Base-by-base conservation (phyloP, 2,888 invertebrate genomes). In the Synanthedon formicaeformis region DNA sequence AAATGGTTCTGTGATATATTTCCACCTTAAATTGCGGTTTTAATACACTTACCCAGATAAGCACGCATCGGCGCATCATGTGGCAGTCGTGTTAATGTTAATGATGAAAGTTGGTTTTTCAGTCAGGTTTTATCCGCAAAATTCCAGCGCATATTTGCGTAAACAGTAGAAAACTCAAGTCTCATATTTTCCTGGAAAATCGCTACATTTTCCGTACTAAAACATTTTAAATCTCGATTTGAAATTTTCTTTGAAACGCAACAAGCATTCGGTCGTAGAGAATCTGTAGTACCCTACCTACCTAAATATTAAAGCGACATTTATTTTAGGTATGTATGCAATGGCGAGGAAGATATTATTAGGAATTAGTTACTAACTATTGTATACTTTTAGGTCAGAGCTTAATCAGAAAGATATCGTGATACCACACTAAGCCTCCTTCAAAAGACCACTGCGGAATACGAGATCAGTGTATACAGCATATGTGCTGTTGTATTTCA, bases 1-100 rank as follows among this genome's bases (percentile, higher is more conserved):
- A 34, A 34, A 34, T 34, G 34, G 34, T 34, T 34, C 34, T 8
- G 34, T 34, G 2, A 34, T 10, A 34, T 34, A 34, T 34, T 34
- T 34, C 34, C 34, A 34, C 10, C 34, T 34, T 34, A 34, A 34
- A 34, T 34, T 34, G 34, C 6, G 34, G 34, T 34, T 34, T 34
- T 34, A 34, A 34, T 34, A 34, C 34, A 34, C 34, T 34, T 34
- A 34, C 27, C 27, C 27, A 8, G 27, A 27, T 27, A 27, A 27
- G 27, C 27, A 27, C 34, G 34, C 34, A 34, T 34, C 34, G 34
- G 34, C 34, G 34, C 34, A 34, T 34, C 34, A 34, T 34, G 34
- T 45, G 45, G 57, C 57, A 62, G 60, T 50, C 60, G 57, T 56
- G 63, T 62, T 69, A 66, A 67, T 56, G 63, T 62, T 69, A 66